Conservation (phyloP, 2,797 vertebrate species). For the Siniperca undulata region DNA sequence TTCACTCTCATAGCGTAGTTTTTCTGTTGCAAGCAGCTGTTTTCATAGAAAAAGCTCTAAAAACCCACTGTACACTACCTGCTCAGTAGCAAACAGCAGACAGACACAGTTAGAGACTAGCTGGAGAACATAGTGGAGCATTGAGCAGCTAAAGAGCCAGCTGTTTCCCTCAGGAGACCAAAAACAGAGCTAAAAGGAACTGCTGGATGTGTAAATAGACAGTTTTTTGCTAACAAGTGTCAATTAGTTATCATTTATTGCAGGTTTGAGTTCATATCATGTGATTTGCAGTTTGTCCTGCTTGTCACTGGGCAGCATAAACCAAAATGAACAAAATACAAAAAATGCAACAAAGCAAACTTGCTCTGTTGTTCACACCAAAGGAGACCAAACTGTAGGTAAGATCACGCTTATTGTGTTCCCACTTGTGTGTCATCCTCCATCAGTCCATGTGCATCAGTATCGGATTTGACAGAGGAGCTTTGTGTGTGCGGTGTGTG, state of each 20-base stretch:
- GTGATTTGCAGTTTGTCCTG: constrained; percentile 4
- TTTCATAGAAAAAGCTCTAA: too few species aligned
- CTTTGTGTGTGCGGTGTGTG: constrained; percentile 43
- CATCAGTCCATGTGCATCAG: constrained; percentile 34
- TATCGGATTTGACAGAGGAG: constrained; percentile 46
- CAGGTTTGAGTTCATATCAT: not conserved
- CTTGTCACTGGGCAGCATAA: constrained; percentile 15
- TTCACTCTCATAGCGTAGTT: not conserved
- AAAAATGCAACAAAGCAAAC: constrained; percentile 17
- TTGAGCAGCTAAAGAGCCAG: not conserved
- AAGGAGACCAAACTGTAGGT: constrained; percentile 31
- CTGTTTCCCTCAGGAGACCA: too few species aligned
- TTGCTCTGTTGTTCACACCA: constrained; percentile 11
- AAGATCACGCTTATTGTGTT: constrained; percentile 47
- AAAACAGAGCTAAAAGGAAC: too few species aligned
- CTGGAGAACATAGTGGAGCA: not conserved
- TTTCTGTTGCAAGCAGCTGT: not conserved
- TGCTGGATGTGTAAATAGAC: too few species aligned
- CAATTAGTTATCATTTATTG: not conserved
- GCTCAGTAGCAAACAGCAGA: not conserved
- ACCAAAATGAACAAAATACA: constrained; percentile 45
- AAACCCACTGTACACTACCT: not conserved
- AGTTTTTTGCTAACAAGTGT: too few species aligned
- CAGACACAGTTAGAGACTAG: not conserved
- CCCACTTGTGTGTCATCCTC: constrained; percentile 36